Evolutionary conservation across 2,888 invertebrate species (phyloP), one percentile per base, ranked within the genome.

Genomic region (Neria commutata): DNA sequence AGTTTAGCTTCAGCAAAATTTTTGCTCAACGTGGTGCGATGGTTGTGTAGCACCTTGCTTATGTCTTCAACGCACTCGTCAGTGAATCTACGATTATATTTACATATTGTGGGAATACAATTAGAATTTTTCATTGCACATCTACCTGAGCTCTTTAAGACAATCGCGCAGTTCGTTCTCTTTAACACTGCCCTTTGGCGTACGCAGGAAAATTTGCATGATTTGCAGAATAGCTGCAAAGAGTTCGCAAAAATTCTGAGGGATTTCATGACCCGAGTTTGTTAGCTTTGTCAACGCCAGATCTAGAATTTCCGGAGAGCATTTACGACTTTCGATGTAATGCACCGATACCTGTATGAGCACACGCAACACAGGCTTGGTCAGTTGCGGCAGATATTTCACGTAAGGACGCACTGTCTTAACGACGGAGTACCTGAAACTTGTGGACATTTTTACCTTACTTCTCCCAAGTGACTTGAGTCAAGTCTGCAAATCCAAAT

Each of bases 31-130:
- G 80, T 72, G 55, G 83, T 77, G 11, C 83, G 82, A 65, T 83
- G 83, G 46, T 84, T 85, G 61, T 83, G 79, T 1, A 85, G 71
- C 54, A 85, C 84, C 62, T 84, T 83, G 42, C 82, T 78, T 60
- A 85, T 77, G 62, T 85, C 85, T 19, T 84, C 83, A 23, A 83
- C 79, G 60, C 84, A 85, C 42, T 83, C 84, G 37, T 83, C 77
- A 34, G 81, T 74, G 51, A 85, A 80, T 68, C 83, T 84, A 33
- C 19, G 64, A 6, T 10, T 24, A 50, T n/a, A 49, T 14, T 3
- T 29, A 26, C 42, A 53, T 37, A 25, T 46, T 58, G 23, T 21
- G 1, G n/a, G n/a, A n/a, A n/a, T n/a, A n/a, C n/a, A n/a, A n/a
- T 29, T 29, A n/a, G 37, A 4, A 8, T 14, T 14, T n/a, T 37